phyloP scores from a whole-genome alignment of 2,113 vertebrate species.

The Scopus umbretta region DNA sequence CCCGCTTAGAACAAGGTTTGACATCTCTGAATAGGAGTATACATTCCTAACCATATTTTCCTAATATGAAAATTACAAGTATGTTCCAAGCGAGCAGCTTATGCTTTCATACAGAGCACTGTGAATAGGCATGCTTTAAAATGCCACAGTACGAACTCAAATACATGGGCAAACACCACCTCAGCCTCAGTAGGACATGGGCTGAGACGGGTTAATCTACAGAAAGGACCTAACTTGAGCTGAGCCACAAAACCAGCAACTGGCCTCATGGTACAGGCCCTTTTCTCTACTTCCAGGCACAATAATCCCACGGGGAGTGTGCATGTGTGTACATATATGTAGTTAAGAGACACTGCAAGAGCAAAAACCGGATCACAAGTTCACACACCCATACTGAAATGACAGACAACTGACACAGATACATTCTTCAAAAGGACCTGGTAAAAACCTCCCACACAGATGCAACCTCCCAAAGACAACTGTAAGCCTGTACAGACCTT shows the following conservation, averaged over 20 bases:
- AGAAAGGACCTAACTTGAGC: background rate
- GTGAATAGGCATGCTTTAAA: background rate
- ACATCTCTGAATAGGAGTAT: background rate
- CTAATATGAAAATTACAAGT: background rate
- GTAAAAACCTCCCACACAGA: background rate
- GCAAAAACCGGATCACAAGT: background rate
- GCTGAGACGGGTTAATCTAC: background rate
- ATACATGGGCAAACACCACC: background rate
- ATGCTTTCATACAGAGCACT: background rate
- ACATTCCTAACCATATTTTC: background rate
- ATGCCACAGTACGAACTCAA: background rate
- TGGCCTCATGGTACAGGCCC: background rate
- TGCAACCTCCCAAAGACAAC: background rate
- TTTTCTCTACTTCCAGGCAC: background rate
- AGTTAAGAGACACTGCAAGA: background rate
- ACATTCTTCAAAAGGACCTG: background rate
- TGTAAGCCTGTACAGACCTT: background rate
- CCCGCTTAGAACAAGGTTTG: background rate
- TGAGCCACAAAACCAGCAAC: background rate
- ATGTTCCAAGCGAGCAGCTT: background rate
- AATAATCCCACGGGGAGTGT: fast-evolving
- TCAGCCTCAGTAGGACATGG: background rate
- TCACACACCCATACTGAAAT: background rate
- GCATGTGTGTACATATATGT: fast-evolving
- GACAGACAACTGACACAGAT: background rate